Percentiles rank a stretch among this genome's conserved stretches.
Evolutionary conservation across 2,888 invertebrate genomes (phyloP).

Genomic region (Merodon equestris): DNA sequence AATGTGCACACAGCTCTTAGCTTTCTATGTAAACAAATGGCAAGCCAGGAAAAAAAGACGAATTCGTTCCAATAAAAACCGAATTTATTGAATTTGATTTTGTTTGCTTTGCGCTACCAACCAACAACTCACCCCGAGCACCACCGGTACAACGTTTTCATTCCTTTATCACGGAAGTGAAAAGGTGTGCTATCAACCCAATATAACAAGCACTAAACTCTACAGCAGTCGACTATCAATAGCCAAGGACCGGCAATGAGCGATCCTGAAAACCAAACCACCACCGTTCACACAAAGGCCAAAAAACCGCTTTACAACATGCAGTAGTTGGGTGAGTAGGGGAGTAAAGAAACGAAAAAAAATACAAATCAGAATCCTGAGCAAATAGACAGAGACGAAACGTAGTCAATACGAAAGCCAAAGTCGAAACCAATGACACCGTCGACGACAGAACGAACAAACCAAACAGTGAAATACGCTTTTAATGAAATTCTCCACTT

Average conservation of each 20-base stretch:
- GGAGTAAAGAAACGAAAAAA: conserved; percentile 33
- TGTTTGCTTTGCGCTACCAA: conserved; percentile 61
- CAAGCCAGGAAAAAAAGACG: conserved; percentile 16
- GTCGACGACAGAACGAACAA: conserved; percentile 62
- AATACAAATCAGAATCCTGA: conserved; percentile 60
- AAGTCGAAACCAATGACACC: conserved; percentile 45
- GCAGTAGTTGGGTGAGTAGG: conserved; percentile 3
- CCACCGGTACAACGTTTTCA: conserved; percentile 34
- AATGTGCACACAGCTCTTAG: conserved; percentile 68
- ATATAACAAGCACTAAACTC: conserved; percentile 64
- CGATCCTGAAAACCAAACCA: conserved; percentile 27
- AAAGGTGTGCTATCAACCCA: conserved; percentile 68
- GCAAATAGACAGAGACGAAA: conserved; percentile 63
- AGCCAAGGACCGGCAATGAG: conserved; percentile 37
- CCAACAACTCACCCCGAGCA: conserved; percentile 16
- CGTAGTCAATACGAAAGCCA: conserved; percentile 26
- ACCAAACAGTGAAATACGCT: conserved; percentile 65
- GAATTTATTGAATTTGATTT: conserved; percentile 68
- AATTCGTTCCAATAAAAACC: conserved; percentile 67
- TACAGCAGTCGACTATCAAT: conserved; percentile 53
- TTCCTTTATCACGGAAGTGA: conserved; percentile 63
- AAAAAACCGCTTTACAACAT: conserved; percentile 46
- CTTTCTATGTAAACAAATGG: conserved; percentile 64
- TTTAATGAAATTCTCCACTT: conserved; percentile 73
- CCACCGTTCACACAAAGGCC: conserved; percentile 38